Evolutionary conservation across 1,140 invertebrate species (phyloP).

Genomic region (Drosophila erecta): DNA sequence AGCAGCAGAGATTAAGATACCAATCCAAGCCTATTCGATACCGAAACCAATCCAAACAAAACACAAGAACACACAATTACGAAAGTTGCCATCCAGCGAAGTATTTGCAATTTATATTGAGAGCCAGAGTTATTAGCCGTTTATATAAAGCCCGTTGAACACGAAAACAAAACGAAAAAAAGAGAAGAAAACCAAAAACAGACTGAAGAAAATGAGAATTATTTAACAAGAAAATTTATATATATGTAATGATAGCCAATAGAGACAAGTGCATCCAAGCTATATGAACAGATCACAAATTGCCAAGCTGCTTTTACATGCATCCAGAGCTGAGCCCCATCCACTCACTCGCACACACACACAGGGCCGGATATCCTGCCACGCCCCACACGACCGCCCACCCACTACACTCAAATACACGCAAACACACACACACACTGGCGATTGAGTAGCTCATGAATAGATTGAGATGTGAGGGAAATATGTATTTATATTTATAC

Average conservation of each 20-base stretch:
- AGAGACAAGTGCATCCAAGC: conserved; percentile 38
- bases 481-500: conserved; percentile 77
- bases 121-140: conserved; percentile 55
- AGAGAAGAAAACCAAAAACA: conserved; percentile 55
- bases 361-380: not conserved
- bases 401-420: not conserved
- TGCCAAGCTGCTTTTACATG: conserved; percentile 61
- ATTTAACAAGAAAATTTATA: conserved; percentile 70
- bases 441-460: conserved; percentile 16
- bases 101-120: conserved; percentile 74
- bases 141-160: conserved; percentile 48
- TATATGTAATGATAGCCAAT: conserved; percentile 46
- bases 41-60: conserved; percentile 11
- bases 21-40: conserved; percentile 5
- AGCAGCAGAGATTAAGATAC: conserved; percentile 46
- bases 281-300: conserved; percentile 37
- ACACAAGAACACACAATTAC: conserved; percentile 63
- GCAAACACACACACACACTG: conserved; percentile 6
- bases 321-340: conserved; percentile 26
- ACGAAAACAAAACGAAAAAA: conserved; percentile 26
- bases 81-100: conserved; percentile 81
- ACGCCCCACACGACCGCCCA: conserved; percentile 7
- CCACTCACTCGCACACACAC: conserved; percentile 18
- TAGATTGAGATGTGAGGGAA: conserved; percentile 52
- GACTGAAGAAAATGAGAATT: conserved; percentile 69